Evolutionary conservation across 2,797 vertebrate species (phyloP).

Genomic region (Hoplostethus mediterraneus): DNA sequence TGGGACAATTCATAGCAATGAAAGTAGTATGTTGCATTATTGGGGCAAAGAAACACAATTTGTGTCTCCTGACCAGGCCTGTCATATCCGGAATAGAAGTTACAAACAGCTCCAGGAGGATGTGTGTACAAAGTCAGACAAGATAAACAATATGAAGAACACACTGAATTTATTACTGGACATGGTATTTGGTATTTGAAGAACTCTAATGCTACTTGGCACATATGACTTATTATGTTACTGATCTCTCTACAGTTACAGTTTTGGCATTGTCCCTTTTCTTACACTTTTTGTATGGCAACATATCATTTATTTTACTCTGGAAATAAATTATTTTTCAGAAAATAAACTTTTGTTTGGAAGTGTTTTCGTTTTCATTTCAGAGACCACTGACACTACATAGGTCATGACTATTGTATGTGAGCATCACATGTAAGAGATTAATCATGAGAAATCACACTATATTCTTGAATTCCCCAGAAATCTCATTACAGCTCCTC

Average conservation of each 20-base stretch:
- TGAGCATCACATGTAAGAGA: too few species aligned
- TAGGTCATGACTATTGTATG: too few species aligned
- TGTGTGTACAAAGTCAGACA: conserved; percentile 27
- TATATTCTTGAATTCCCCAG: too few species aligned
- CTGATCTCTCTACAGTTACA: conserved; percentile 70
- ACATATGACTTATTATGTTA: conserved; percentile 58
- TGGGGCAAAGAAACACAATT: conserved; percentile 3
- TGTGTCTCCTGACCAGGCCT: conserved; percentile 42
- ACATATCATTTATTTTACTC: conserved; percentile 86
- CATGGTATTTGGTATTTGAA: conserved; percentile 37
- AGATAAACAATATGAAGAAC: conserved; percentile 18
- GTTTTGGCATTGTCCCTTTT: conserved; percentile 78
- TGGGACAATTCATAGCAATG: conserved; percentile 52
- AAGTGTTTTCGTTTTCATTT: conserved; percentile 19
- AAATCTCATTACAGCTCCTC: too few species aligned
- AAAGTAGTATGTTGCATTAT: conserved; percentile 37
- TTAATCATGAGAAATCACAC: too few species aligned
- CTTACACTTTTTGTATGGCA: conserved; percentile 86
- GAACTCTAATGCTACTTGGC: conserved; percentile 46
- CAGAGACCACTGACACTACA: too few species aligned
- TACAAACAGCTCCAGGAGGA: conserved; percentile 21
- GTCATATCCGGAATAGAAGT: conserved; percentile 29
- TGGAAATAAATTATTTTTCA: conserved; percentile 89
- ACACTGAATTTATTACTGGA: conserved; percentile 48
- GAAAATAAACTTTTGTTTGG: conserved; percentile 58